Evolutionary conservation across 2,113 vertebrate species (phyloP).

Genomic region (Numida meleagris): DNA sequence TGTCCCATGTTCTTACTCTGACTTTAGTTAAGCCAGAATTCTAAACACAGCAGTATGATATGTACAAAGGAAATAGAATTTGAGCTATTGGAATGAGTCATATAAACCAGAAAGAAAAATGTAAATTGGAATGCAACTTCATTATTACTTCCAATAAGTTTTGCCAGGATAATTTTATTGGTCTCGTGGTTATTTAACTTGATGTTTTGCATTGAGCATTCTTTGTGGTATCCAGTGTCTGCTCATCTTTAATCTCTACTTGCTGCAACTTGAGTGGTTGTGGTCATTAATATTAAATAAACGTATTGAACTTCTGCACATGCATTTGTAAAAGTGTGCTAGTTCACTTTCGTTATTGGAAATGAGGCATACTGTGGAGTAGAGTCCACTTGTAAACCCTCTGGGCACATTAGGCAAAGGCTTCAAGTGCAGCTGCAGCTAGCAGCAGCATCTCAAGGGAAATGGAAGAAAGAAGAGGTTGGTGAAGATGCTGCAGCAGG

Average conservation of each 20-base stretch:
- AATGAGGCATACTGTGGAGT: neutral
- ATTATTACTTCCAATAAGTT: neutral
- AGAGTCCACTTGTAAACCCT: neutral
- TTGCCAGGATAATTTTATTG: neutral
- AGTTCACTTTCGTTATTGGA: neutral
- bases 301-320: neutral
- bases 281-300: conserved; percentile 31
- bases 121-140: conserved; percentile 49
- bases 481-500: neutral
- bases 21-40: neutral
- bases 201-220: neutral
- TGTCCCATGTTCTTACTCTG: neutral
- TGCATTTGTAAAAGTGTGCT: neutral
- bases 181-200: neutral
- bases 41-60: neutral
- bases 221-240: neutral
- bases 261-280: neutral
- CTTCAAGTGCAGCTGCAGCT: neutral
- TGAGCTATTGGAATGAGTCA: conserved; percentile 42
- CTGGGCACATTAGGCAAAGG: neutral
- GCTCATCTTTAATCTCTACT: neutral
- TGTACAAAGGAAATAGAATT: conserved; percentile 56
- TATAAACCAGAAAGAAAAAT: conserved; percentile 56
- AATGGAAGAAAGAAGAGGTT: neutral
- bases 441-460: neutral